Conservation (phyloP, 2,113 vertebrate species). For the Crotophaga sulcirostris region DNA sequence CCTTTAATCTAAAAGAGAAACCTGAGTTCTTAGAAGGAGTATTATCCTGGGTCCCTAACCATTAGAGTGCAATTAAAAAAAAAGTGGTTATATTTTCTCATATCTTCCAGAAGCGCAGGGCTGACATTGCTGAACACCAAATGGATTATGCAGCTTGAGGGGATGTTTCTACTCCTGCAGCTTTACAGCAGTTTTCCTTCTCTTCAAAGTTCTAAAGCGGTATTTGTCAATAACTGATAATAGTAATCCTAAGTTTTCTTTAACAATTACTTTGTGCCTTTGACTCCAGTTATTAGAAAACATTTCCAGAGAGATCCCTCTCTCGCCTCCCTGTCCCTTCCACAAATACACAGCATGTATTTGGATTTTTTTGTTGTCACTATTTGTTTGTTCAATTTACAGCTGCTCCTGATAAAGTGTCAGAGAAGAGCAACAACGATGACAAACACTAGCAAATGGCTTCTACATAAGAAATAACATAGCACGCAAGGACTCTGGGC, state of each 20-base stretch:
- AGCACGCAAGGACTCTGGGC: neutral
- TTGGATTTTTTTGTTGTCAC: fast-evolving
- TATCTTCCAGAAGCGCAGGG: neutral
- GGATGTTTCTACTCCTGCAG: neutral
- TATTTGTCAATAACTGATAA: conserved; percentile 25
- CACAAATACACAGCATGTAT: neutral
- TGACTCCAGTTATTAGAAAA: neutral
- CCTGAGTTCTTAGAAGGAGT: neutral
- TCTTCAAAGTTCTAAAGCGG: neutral
- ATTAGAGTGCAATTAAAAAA: neutral
- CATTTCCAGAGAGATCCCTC: neutral
- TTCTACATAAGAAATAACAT: neutral
- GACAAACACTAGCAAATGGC: neutral
- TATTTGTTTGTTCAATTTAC: neutral
- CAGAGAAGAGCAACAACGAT: neutral
- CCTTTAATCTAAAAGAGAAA: neutral
- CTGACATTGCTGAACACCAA: neutral
- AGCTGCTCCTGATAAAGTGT: neutral
- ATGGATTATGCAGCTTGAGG: neutral
- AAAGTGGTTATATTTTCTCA: neutral
- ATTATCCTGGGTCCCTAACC: neutral
- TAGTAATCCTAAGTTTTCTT: neutral
- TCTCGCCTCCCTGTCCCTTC: neutral
- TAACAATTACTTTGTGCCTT: neutral
- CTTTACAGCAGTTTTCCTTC: neutral